These are phyloP conservation scores for Drosophila anomalata DNA, from an alignment of 2,888 invertebrate species.

Conservation along the genomic window DNA sequence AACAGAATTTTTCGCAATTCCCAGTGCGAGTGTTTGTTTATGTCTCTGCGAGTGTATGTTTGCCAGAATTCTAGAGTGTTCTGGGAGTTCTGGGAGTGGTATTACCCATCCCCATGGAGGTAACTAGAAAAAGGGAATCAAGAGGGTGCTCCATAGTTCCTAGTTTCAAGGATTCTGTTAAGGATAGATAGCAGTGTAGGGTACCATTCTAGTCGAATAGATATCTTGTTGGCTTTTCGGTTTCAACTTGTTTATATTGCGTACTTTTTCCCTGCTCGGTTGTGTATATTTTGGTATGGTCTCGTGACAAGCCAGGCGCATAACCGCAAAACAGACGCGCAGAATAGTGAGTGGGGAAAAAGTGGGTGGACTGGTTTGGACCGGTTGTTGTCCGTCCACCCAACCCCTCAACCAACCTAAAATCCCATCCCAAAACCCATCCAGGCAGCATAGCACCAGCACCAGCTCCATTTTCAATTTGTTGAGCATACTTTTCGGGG, in stretches of 20 bases:
- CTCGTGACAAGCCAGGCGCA: constrained; percentile 73
- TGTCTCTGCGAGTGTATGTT: constrained; percentile 28
- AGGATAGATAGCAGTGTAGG: not conserved
- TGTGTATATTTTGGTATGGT: constrained; percentile 45
- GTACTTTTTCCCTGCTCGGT: not conserved
- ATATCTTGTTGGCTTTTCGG: not conserved
- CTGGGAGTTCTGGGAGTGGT: not conserved
- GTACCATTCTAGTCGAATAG: not conserved
- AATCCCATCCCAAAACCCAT: too few relatives aligned
- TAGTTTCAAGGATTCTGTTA: too few relatives aligned
- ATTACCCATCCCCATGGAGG: not conserved
- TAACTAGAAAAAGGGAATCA: not conserved
- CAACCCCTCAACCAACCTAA: not conserved
- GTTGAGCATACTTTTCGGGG: constrained; percentile 50
- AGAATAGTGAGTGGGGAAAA: not conserved
- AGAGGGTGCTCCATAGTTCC: not conserved
- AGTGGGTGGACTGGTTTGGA: not conserved
- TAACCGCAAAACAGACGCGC: constrained; percentile 64
- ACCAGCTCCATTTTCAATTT: constrained; percentile 64
- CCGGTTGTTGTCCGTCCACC: not conserved
- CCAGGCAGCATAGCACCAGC: too few relatives aligned
- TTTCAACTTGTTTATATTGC: constrained; percentile 4
- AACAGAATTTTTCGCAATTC: constrained; percentile 49
- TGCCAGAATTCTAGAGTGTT: constrained; percentile 4
- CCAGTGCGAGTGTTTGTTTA: constrained; percentile 24